phyloP scores from a whole-genome alignment of 2,888 invertebrate genomes.

The Amphipyra berbera region DNA sequence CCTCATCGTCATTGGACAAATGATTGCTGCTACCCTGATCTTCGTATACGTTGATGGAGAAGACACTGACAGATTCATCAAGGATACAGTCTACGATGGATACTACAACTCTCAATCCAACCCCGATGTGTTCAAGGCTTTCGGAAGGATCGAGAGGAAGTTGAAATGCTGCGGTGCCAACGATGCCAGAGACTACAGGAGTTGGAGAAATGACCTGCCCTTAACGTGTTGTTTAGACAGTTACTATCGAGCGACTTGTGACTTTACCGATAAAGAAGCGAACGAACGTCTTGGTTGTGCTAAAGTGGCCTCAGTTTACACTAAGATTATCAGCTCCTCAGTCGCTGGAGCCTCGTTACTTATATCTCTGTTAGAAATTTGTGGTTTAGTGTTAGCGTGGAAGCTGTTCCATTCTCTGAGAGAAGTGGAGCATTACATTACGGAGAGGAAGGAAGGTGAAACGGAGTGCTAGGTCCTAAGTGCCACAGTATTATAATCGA shows the following conservation, averaged over 20 bases:
- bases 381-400: constrained; percentile 81
- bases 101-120: constrained; percentile 86
- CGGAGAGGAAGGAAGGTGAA: constrained; percentile 85
- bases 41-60: constrained; percentile 87
- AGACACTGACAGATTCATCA: constrained; percentile 83
- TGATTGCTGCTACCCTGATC: constrained; percentile 80
- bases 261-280: constrained; percentile 87
- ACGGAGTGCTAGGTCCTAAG: constrained; percentile 80
- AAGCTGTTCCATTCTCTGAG: constrained; percentile 80
- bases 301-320: constrained; percentile 86
- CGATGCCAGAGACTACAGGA: constrained; percentile 85
- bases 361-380: constrained; percentile 80
- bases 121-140: constrained; percentile 81
- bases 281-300: constrained; percentile 86
- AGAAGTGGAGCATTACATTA: constrained; percentile 87
- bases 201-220: constrained; percentile 85
- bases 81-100: constrained; percentile 87
- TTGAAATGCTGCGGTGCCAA: constrained; percentile 85
- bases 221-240: constrained; percentile 84
- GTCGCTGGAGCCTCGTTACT: constrained; percentile 82
- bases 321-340: constrained; percentile 85
- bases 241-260: constrained; percentile 83
- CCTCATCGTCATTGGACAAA: constrained; percentile 78
- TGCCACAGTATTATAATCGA: constrained; percentile 63
- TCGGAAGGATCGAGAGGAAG: constrained; percentile 84